Evolutionary conservation across 1,140 invertebrate genomes (phyloP), one percentile per base, ranked within the genome.

Genomic region (Cydia amplana): DNA sequence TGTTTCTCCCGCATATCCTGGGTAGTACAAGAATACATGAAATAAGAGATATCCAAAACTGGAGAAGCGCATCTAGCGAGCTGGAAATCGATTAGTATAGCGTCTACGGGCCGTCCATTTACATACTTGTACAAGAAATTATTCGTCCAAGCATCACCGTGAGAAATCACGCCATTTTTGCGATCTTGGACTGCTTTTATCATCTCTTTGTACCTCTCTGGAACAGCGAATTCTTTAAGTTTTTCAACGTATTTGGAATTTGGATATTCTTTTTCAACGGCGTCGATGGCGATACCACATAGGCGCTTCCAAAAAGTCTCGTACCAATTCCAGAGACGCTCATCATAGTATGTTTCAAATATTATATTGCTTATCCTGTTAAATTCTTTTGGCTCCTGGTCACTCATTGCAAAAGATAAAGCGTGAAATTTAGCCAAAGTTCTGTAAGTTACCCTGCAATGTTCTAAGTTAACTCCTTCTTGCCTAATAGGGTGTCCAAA

Each of bases 111-210:
- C 10, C 81, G 75, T 14, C 83, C 80, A 6, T 91, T 79, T 5
- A 86, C 79, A 74, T 94, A 94, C 74, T 93, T 93, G 10, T 94
- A 93, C 4, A 96, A 82, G 81, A 96, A 96, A 84, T 97, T 96
- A 46, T 95, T 95, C 0, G 94, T 94, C 96, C 96, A 97, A 46
- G 94, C 94, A 86, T 97, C 96, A 0, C 96, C 96, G 75, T 96
- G 95, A 10, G 93, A 94, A 25, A 96, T 93, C 0, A 95, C 94
- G 32, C 93, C 94, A 49, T 93, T 90, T 12, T 86, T 87, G 49
- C 76, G 75, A 32, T 78, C 90, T 74, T 75, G 78, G 10, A 80
- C 83, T 0, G 90, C 89, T 60, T 84, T 82, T 1, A 89, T 82
- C 89, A 92, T 89, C 16, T 87, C 80, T 12, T 83, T 60, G 60